Evolutionary conservation across 2,797 vertebrate genomes (phyloP), one percentile per base, ranked within the genome.

Genomic region (Allobates femoralis): DNA sequence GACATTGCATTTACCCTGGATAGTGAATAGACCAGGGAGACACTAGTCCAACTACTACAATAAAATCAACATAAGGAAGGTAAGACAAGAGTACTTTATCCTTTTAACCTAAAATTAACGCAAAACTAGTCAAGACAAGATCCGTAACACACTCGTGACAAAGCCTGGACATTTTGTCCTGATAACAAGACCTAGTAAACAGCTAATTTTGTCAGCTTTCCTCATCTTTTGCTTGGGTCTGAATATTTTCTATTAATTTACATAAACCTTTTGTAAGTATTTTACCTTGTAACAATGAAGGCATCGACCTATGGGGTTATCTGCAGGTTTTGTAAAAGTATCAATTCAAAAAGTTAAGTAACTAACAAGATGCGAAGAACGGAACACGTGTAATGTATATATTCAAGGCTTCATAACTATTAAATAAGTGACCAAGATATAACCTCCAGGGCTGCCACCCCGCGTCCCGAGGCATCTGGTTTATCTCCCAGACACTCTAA

Each of bases 401-500:
- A 37, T 60, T 1, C 19, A 37, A 37, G 23, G 64, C 23, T 69
- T 69, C 30, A 82, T 82, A 15, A 69, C 46, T 71, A 82, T 32
- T 71, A 67, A 69, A n/a, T 67, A 32, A 55, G 55, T 71, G 41
- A 55, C 80, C 80, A 37, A 15, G 23, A 34, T 69, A 23, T 71
- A 82, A 82, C 64, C 64, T 55, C 12, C 6, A 2, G 19, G 30
- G 19, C 62, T 53, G 79, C 79, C 26, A 50, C 62, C 32, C 26
- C 3, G 7, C 2, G 62, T 18, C 16, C 6, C 15, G 21, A 55
- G 32, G 41, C 64, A 82, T 82, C 80, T 82, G 80, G 80, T 82
- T 21, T 71, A 71, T 82, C 80, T 82, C 64, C 51, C 80, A 69
- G 28, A 82, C 80, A 71, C 80, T 37, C 30, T 71, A n/a, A 82